Base-by-base conservation (phyloP, 2,888 invertebrate genomes). In the Colostygia pectinataria region DNA sequence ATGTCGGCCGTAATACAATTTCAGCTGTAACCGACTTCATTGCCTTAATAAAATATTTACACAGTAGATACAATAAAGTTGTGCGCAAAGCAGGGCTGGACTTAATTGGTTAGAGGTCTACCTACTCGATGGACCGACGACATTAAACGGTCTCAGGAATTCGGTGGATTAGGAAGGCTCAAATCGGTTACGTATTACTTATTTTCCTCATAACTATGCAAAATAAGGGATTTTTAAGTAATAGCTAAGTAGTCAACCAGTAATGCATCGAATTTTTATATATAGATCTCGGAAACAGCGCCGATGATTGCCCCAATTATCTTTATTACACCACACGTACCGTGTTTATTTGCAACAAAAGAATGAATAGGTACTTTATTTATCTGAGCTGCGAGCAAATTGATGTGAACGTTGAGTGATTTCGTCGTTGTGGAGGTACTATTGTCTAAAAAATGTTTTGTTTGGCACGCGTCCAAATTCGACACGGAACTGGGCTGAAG, bases 11-110 rank as follows among this genome's bases (percentile, higher is more conserved):
- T 57, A 53, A 52, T 53, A 59, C 48, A 55, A 45, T 57, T 57
- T 53, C 44, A 42, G 45, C 47, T 51, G 44, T 54, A 48, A 56
- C 66, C 36, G 31, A 61, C 48, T 67, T 67, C 63, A 63, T 67
- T 66, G 62, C 27, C 40, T 37, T 56, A 53, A 59, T 67, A 53
- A 65, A 67, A 61, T 64, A 67, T 65, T 55, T 64, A 63, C 57
- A 51, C 15, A 40, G 50, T 48, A 41, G 50, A 52, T n/a, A n/a
- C n/a, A n/a, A 54, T 49, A 57, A 60, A 57, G 53, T 57, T 54
- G 52, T 45, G 12, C 10, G 12, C 12, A 12, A 13, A 2, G 32
- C 31, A 39, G 47, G 36, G 40, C 14, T 34, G 34, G 38, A 18
- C 32, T 45, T n/a, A n/a, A n/a, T n/a, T n/a, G n/a, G n/a, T n/a